Base-by-base conservation (phyloP, 2,113 vertebrate species). In the Manacus vitellinus region DNA sequence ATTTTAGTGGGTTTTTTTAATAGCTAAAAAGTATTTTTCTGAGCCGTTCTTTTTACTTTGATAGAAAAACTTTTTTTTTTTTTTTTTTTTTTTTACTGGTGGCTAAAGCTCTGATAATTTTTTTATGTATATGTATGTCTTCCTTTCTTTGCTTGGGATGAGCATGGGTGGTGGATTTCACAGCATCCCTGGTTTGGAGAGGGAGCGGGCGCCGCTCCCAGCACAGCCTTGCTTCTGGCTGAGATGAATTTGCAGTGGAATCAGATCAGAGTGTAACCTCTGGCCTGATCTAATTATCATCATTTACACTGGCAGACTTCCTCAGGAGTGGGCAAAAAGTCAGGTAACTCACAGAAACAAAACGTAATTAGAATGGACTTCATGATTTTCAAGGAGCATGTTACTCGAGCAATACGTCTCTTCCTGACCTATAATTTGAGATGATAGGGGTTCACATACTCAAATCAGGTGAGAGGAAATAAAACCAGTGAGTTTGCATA, bases 301-400 rank as follows among this genome's bases (percentile, higher is more conserved):
- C 89, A 51, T 89, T 95, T 82, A 43, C 54, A n/a, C 63, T 58
- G 77, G 51, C 31, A 2, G 18, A 16, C 59, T 94, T 92, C 87
- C 93, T 71, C 58, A 27, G 33, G 13, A 80, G 76, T 86, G 76
- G 89, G 93, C 86, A 92, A 88, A 86, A 94, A 79, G 89, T 94
- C 83, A 56, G 86, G 83, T 85, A 85, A 62, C 70, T 92, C 41
- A 10, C 20, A 10, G 27, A 56, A 49, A 19, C 7, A 9, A 43
- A 6, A 83, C 55, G 27, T 39, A 22, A 54, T 78, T 85, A 52
- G 35, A 44, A 16, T 5, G 24, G 27, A 22, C 75, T 28, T n/a
- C 0, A 1, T 31, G 31, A 56, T 86, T 92, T 77, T 59, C 65
- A 70, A 91, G 63, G 61, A 83, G 56, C 73, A 46, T 31, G 18